Evolutionary conservation across 2,888 invertebrate genomes (phyloP).

Genomic region (Eupithecia subumbrata): DNA sequence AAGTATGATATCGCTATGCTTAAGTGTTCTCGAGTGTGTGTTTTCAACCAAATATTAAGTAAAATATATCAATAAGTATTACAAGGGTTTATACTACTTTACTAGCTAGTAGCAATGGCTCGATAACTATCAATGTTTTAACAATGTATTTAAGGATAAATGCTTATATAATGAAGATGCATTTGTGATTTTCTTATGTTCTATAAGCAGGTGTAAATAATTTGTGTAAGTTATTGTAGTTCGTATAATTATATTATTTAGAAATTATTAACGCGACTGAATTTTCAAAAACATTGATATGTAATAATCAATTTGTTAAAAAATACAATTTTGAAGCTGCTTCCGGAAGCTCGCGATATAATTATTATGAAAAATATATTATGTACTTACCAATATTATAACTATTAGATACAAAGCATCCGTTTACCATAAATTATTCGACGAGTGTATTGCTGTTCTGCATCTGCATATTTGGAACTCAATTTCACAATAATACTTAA

Average conservation of each 20-base stretch:
- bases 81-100: slow-evolving; percentile 33
- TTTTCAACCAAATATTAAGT: slow-evolving; percentile 41
- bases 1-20: slow-evolving; percentile 33
- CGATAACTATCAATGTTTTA: slow-evolving; percentile 56
- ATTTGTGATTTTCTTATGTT: slow-evolving; percentile 71
- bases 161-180: slow-evolving; percentile 70
- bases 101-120: slow-evolving; percentile 39
- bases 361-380: not conserved
- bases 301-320: not conserved
- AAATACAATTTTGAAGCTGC: not conserved
- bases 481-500: not conserved
- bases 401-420: not conserved
- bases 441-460: not conserved
- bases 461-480: not conserved
- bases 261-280: slow-evolving; percentile 72
- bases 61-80: slow-evolving; percentile 38
- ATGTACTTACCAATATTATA: not conserved
- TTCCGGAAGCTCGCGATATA: not conserved
- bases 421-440: not conserved
- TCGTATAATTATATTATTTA: slow-evolving; percentile 67
- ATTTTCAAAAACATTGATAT: slow-evolving; percentile 49
- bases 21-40: slow-evolving; percentile 38
- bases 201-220: slow-evolving; percentile 75
- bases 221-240: slow-evolving; percentile 75
- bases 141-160: slow-evolving; percentile 68